Evolutionary conservation across 2,888 invertebrate genomes (phyloP), one percentile per base, ranked within the genome.

Genomic region (Lycaena phlaeas): DNA sequence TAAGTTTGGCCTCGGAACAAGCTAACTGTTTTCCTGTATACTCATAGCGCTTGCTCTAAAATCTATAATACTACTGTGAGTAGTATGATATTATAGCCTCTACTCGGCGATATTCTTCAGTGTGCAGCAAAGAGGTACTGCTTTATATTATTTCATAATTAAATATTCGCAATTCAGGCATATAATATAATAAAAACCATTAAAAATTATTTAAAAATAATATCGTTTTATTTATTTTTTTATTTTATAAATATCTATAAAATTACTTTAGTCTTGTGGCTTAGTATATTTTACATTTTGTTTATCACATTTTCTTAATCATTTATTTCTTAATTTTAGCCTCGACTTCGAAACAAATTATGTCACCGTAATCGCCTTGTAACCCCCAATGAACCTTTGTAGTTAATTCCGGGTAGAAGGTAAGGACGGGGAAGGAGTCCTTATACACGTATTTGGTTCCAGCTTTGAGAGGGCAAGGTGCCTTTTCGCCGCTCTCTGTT

Each of bases 371-470:
- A 2, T 67, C 61, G 12, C 73, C 50, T 1, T 61, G 68, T 36
- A 93, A 65, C 1, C 85, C 87, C 90, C 92, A 93, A 49, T 88
- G 87, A 0, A 93, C 90, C 5, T 68, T 72, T n/a, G 87, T 57
- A 14, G 71, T 64, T 2, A 88, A 56, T 0, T 57, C 54, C 1
- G 89, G 89, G 54, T 89, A 89, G 14, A 86, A 52, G 0, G 52
- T 47, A 3, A 76, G 62, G 3, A 92, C 63, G 58, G 89, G 85
- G 53, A 87, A 87, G 11, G 69, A 64, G 52, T 90, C 90, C 57
- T 87, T 92, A 69, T 92, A 94, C 4, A 86, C 48, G 58, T 94
- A 94, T 10, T 87, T 87, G 44, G 79, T 78, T 29, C 89, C 91
- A 4, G 88, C 87, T 54, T 88, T 87, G 31, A 94, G 69, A 0